phyloP scores from a whole-genome alignment of 1,140 invertebrate species.

The Euura saliciscinereae region DNA sequence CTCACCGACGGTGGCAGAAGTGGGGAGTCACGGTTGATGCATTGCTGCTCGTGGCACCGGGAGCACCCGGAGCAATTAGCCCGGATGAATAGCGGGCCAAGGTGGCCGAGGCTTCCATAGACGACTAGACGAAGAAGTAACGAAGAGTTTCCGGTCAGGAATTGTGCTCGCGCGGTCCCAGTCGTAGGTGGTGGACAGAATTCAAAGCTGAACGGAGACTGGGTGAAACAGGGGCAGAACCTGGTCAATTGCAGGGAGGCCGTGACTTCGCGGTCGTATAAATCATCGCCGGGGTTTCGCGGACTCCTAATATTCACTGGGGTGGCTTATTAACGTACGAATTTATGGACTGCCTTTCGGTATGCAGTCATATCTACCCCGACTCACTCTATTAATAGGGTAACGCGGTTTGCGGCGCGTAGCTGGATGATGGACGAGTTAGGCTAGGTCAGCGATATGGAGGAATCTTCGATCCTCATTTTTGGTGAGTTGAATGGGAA shows the following conservation, averaged over 20 bases:
- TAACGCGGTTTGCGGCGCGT: not conserved
- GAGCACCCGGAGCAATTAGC: constrained; percentile 42
- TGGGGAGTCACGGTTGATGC: not conserved
- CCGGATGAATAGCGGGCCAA: constrained; percentile 1
- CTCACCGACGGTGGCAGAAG: constrained; percentile 25
- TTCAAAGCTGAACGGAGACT: not conserved
- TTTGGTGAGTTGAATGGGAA: no score
- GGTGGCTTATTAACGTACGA: not conserved
- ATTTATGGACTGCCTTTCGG: not conserved
- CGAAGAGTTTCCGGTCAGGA: not conserved
- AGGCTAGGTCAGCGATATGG: no score
- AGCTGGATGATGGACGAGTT: not conserved
- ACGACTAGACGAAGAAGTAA: not conserved
- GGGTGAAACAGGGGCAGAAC: not conserved
- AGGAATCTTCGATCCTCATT: no score
- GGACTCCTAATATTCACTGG: not conserved
- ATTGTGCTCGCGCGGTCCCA: not conserved
- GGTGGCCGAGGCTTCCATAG: not conserved
- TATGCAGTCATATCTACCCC: not conserved
- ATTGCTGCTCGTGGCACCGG: not conserved
- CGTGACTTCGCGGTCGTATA: not conserved
- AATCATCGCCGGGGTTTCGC: not conserved
- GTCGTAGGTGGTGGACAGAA: not conserved
- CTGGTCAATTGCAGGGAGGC: not conserved
- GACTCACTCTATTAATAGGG: constrained; percentile 13